Percentiles rank a stretch among this genome's conserved stretches.
phyloP scores from a whole-genome alignment of 1,140 invertebrate genomes.

The Drosophila tsacasi region DNA sequence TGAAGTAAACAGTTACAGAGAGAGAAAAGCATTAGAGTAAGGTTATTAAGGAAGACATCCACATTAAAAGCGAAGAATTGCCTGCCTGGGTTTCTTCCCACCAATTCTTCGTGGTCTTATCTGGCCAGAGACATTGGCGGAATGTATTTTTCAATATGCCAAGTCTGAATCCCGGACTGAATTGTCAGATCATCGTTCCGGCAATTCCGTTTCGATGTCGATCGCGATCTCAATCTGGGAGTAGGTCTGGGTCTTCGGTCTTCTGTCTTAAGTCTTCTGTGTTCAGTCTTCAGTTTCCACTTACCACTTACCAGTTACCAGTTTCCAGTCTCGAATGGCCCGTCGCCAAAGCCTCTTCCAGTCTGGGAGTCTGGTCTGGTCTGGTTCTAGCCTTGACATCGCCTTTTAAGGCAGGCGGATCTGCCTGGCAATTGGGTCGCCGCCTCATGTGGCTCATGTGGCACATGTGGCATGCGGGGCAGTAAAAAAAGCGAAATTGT shows the following conservation, averaged over 20 bases:
- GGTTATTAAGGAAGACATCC: no score
- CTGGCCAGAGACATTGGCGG: no score
- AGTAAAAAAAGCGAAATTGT: constrained; percentile 77
- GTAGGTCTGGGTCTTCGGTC: constrained; percentile 4
- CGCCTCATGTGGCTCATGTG: constrained; percentile 5
- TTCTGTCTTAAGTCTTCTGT: background rate
- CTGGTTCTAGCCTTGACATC: constrained; percentile 76
- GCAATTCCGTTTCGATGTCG: constrained; percentile 28
- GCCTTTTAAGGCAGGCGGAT: constrained; percentile 63
- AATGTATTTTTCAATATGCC: constrained; percentile 2
- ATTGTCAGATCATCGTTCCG: constrained; percentile 13
- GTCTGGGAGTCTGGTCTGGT: constrained; percentile 25
- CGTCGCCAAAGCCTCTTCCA: background rate
- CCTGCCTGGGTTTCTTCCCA: constrained; percentile 5
- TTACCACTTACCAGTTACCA: background rate
- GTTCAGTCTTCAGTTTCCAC: background rate
- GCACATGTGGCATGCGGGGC: constrained; percentile 12
- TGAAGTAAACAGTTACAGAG: background rate
- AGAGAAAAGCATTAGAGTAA: background rate
- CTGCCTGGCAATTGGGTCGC: constrained; percentile 71
- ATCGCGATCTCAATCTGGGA: constrained; percentile 34
- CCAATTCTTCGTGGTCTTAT: background rate
- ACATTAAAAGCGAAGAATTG: background rate
- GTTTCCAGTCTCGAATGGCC: background rate
- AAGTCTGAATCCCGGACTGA: background rate